These are phyloP conservation scores for Equus przewalskii DNA, from an alignment of 2,113 vertebrate species.

Conservation along the genomic window DNA sequence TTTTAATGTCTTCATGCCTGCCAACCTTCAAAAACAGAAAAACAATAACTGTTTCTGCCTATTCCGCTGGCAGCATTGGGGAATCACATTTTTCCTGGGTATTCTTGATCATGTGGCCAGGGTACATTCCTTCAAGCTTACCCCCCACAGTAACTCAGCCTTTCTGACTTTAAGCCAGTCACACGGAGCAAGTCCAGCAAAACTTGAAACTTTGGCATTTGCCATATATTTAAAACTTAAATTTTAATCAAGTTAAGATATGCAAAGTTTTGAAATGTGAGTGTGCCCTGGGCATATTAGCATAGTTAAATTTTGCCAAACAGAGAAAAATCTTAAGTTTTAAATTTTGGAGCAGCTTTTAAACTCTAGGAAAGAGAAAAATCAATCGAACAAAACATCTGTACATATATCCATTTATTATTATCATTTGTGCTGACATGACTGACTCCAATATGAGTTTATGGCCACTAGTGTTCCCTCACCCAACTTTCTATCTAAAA, in stretches of 20 bases:
- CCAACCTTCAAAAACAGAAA: background rate
- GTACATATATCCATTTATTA: background rate
- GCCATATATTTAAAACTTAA: constrained; percentile 7
- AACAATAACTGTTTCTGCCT: background rate
- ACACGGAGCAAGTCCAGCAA: background rate
- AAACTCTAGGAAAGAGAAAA: constrained; percentile 35
- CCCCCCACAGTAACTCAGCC: background rate
- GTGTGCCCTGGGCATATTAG: background rate
- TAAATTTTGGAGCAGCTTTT: constrained; percentile 9
- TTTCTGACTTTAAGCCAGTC: background rate
- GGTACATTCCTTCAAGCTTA: background rate
- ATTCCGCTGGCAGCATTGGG: background rate
- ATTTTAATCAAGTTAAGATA: background rate
- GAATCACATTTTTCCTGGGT: background rate
- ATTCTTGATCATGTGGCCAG: background rate
- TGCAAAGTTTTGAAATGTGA: background rate
- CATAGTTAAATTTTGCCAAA: background rate
- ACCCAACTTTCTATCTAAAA: background rate
- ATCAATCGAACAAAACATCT: background rate
- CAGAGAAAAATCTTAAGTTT: background rate
- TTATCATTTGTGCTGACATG: background rate
- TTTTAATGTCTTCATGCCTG: background rate
- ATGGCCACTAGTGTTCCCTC: background rate
- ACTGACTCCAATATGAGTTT: background rate
- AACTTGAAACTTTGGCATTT: background rate